Evolutionary conservation across 1,140 invertebrate species (phyloP), one percentile per base, ranked within the genome.

Genomic region (Halesus radiatus): DNA sequence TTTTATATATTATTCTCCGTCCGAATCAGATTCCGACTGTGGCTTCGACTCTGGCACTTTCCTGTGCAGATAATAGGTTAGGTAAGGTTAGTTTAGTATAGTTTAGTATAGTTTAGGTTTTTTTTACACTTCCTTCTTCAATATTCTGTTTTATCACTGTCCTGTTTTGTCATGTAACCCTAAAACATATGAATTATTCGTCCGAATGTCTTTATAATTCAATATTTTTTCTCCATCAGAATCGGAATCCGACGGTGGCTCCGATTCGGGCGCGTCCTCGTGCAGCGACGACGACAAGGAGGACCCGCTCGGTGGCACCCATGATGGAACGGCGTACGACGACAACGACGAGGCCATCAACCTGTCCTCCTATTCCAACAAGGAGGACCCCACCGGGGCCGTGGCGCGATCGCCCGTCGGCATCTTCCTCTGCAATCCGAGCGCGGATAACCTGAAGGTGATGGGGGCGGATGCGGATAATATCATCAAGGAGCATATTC

Each of bases 291-390:
- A 85, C 45, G 89, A 90, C 85, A 87, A 86, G 73, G 81, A 88
- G 56, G 87, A 86, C 15, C 54, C 84, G 0, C 84, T 84, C 0
- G 86, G 90, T 0, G 88, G 89, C n/a, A 84, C 89, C 2, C 86
- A 88, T 26, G 91, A 93, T 23, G 91, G 90, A 3, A n/a, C n/a
- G n/a, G 91, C 92, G 81, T 3, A 78, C 76, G 3, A 73, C 85
- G 70, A 86, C 87, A 86, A 85, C n/a, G 88, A 88, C 37, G 37
- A 45, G 10, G 37, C 37, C 37, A 45, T 45, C 37, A 45, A 45
- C 7, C 10, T 45, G 37, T 45, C 37, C 0, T 45, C 37, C 8
- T 45, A 45, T 6, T 88, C 89, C 20, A 89, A 91, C 2, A 88
- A 90, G 7, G 89, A 88, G 83, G 80, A 72, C 20, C 29, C 54